Percentiles rank a stretch among this genome's conserved stretches.
Evolutionary conservation across 37 sponge, comb jelly and placozoan genomes (phyloP).

Genomic region (Chondrosia reniformis): DNA sequence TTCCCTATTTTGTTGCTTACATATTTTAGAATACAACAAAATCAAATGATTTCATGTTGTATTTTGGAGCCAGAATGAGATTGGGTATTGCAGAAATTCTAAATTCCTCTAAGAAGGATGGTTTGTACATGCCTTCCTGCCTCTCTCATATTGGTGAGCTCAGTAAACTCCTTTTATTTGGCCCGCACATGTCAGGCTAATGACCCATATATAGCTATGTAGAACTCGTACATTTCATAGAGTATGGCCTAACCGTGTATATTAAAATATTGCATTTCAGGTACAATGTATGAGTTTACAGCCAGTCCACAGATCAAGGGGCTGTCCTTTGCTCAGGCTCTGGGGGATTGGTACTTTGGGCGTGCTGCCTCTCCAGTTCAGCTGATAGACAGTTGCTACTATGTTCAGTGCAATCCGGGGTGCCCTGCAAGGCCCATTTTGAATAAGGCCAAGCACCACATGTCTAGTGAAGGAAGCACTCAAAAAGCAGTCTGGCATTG

Average conservation of each 20-base stretch:
- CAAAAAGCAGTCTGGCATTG: too few species aligned
- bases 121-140: conserved; percentile 35
- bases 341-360: conserved; percentile 15
- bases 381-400: conserved; percentile 8
- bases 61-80: conserved; percentile 13
- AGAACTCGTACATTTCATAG: too few species aligned
- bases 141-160: conserved; percentile 10
- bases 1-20: background rate
- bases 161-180: too few species aligned
- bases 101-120: conserved; percentile 20
- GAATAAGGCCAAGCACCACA: too few species aligned
- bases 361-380: background rate
- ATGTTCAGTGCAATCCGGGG: background rate
- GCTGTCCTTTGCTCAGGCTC: background rate
- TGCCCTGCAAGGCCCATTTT: conserved; percentile 2
- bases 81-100: conserved; percentile 2
- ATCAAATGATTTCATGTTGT: conserved; percentile 13
- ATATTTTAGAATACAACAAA: conserved; percentile 5
- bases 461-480: too few species aligned
- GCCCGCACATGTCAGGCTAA: too few species aligned
- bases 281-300: background rate
- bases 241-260: too few species aligned
- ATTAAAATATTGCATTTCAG: too few species aligned
- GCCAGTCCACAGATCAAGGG: conserved; percentile 10
- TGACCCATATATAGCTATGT: too few species aligned